These are phyloP conservation scores for Sipha maydis DNA, from an alignment of 2,888 invertebrate genomes.

Conservation along the genomic window DNA sequence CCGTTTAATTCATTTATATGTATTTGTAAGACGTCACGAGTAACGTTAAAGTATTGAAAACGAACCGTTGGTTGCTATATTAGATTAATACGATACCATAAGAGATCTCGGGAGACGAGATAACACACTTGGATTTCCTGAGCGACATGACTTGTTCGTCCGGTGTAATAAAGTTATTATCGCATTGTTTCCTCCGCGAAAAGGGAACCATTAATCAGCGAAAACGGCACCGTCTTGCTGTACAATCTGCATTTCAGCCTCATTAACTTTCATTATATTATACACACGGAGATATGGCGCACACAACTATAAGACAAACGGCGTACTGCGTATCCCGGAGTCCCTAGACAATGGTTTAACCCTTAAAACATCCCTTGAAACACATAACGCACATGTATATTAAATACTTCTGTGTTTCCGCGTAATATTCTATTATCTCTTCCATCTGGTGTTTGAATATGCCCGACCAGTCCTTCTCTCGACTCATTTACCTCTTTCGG, in stretches of 20 bases:
- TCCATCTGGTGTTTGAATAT: constrained; percentile 61
- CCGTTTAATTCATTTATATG: neutral
- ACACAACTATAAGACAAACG: constrained; percentile 54
- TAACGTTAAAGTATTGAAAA: constrained; percentile 31
- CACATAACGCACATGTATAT: constrained; percentile 51
- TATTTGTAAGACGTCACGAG: neutral
- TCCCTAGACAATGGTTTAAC: constrained; percentile 61
- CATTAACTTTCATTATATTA: constrained; percentile 62
- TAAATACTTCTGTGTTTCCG: constrained; percentile 61
- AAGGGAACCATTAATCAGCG: constrained; percentile 58
- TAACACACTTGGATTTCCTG: constrained; percentile 50
- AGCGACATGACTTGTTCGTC: constrained; percentile 51
- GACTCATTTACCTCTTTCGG: constrained; percentile 62
- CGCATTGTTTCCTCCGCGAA: constrained; percentile 54
- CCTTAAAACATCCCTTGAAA: constrained; percentile 59
- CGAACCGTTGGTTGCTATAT: constrained; percentile 11
- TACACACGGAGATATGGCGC: constrained; percentile 50
- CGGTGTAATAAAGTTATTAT: constrained; percentile 60
- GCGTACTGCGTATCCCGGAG: constrained; percentile 28
- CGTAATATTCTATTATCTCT: constrained; percentile 62
- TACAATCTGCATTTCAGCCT: constrained; percentile 62
- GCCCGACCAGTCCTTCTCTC: constrained; percentile 56
- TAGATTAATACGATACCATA: constrained; percentile 22
- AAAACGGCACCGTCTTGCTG: constrained; percentile 61
- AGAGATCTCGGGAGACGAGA: constrained; percentile 37